These are phyloP conservation scores for Cecropterus lyciades DNA, from an alignment of 1,140 invertebrate species.

Conservation along the genomic window DNA sequence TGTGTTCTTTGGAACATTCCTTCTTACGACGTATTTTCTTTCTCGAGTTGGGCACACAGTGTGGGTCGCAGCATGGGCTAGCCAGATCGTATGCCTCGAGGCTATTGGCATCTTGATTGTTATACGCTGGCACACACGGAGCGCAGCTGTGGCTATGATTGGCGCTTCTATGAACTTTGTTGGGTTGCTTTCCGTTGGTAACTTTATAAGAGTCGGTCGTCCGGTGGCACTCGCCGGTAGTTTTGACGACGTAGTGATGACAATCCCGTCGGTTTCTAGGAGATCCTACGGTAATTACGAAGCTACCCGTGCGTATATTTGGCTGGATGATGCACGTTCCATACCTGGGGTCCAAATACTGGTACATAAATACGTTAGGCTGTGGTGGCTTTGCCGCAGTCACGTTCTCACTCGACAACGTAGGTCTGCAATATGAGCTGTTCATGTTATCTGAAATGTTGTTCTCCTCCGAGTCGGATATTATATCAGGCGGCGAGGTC, in stretches of 20 bases:
- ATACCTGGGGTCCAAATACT: slow-evolving; percentile 88
- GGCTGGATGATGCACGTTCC: slow-evolving; percentile 87
- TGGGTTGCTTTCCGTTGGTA: slow-evolving; percentile 56
- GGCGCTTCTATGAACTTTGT: slow-evolving; percentile 63
- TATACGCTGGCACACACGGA: slow-evolving; percentile 88
- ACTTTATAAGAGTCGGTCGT: slow-evolving; percentile 58
- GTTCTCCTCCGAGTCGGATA: slow-evolving; percentile 69
- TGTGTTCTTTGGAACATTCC: slow-evolving; percentile 86
- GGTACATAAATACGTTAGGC: slow-evolving; percentile 87
- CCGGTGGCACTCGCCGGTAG: slow-evolving; percentile 81
- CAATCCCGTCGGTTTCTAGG: slow-evolving; percentile 87
- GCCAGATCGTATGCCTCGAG: slow-evolving; percentile 93
- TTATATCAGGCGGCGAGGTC: slow-evolving; percentile 80
- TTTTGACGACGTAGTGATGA: slow-evolving; percentile 87
- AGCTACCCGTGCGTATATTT: slow-evolving; percentile 86
- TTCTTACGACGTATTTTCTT: slow-evolving; percentile 87
- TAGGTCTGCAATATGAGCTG: slow-evolving; percentile 86
- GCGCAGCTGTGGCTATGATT: slow-evolving; percentile 88
- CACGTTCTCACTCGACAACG: slow-evolving; percentile 89
- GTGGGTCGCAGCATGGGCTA: slow-evolving; percentile 92
- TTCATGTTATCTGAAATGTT: slow-evolving; percentile 63
- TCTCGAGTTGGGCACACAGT: slow-evolving; percentile 90
- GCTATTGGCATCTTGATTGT: slow-evolving; percentile 89
- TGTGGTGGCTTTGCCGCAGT: slow-evolving; percentile 84
- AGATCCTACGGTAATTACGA: slow-evolving; percentile 87